Evolutionary conservation across 2,888 invertebrate species (phyloP).

Genomic region (Barypeithes pellucidus): DNA sequence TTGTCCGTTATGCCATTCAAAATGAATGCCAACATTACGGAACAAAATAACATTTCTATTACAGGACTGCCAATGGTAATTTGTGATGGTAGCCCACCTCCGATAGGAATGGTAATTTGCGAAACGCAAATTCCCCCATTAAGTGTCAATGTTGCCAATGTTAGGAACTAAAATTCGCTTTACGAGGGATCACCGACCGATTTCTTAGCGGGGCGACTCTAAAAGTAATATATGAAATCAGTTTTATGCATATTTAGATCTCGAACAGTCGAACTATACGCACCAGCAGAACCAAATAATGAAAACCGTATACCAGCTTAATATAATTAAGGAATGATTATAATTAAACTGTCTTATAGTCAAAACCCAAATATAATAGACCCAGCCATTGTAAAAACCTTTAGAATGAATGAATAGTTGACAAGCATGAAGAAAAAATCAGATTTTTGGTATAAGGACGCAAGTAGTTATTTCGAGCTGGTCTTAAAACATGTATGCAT

Average conservation of each 20-base stretch:
- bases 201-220: no score
- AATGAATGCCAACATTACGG: background rate
- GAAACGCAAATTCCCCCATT: background rate
- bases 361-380: conserved; percentile 23
- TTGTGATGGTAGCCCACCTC: no score
- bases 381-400: conserved; percentile 4
- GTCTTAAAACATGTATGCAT: no score
- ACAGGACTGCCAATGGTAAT: background rate
- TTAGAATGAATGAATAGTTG: background rate
- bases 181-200: no score
- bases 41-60: background rate
- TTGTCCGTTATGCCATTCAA: conserved; percentile 8
- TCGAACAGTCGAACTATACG: no score
- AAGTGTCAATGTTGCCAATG: no score
- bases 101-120: no score
- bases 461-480: no score
- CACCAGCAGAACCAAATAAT: background rate
- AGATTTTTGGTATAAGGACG: no score
- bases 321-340: background rate
- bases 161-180: no score
- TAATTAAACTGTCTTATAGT: no score
- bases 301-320: background rate
- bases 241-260: no score
- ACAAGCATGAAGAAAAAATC: conserved; percentile 1
- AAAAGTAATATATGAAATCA: background rate